These are phyloP conservation scores for Melinaea menophilus DNA, from an alignment of 2,888 invertebrate species.

Conservation along the genomic window DNA sequence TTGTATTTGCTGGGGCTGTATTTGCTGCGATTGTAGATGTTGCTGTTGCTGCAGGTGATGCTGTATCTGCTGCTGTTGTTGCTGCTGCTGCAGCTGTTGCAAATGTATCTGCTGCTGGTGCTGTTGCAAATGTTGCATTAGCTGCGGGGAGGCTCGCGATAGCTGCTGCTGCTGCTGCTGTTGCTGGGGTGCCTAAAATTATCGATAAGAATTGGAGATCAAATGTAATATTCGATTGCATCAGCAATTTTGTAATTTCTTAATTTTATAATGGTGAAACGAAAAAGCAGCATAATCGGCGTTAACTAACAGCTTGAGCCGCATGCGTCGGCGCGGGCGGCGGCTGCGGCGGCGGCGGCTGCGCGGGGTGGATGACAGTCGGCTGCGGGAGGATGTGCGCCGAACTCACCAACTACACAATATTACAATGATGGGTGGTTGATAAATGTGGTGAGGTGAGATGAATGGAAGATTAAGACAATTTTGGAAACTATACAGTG, in stretches of 20 bases:
- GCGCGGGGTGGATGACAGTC: constrained; percentile 70
- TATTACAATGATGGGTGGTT: constrained; percentile 4
- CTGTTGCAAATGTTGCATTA: constrained; percentile 51
- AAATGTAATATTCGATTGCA: too few relatives aligned
- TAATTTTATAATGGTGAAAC: too few relatives aligned
- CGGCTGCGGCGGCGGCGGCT: constrained; percentile 71
- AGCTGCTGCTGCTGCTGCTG: constrained; percentile 44
- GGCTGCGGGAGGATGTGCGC: constrained; percentile 70
- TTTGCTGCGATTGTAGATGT: constrained; percentile 39
- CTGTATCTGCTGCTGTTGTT: constrained; percentile 40
- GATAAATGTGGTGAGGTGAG: background rate
- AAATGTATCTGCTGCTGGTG: constrained; percentile 49
- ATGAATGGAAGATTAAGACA: background rate
- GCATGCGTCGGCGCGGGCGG: constrained; percentile 54
- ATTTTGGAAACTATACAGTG: too few relatives aligned
- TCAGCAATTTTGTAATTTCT: background rate
- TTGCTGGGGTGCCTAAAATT: constrained; percentile 14
- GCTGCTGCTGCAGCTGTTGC: constrained; percentile 49
- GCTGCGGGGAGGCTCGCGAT: constrained; percentile 44
- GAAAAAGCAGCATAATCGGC: constrained; percentile 3
- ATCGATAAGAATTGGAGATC: background rate
- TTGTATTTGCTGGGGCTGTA: constrained; percentile 39
- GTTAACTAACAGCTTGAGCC: constrained; percentile 47
- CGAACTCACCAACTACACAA: constrained; percentile 63
- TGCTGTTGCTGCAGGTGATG: constrained; percentile 37